Base-by-base conservation (phyloP, 2,113 vertebrate species). In the Sebastes schlegelii region DNA sequence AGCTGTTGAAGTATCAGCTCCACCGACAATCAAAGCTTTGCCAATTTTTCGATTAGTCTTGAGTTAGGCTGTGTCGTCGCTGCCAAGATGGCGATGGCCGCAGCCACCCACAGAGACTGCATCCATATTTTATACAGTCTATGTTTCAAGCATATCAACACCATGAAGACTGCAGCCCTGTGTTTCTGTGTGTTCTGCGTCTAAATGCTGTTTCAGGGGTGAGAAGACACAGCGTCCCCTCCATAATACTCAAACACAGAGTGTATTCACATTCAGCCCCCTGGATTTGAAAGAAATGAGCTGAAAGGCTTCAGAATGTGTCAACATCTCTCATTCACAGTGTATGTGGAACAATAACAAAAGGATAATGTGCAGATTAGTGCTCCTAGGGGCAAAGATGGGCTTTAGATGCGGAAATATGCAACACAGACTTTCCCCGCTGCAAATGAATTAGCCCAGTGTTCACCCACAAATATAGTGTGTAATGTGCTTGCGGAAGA, bases 361-460 rank as follows among this genome's bases (percentile, higher is more conserved):
- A 78, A 71, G 95, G 91, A 93, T 95, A 94, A 95, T 23, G 71
- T 8, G 71, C 75, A 88, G 94, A 94, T 95, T 95, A 94, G 77
- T 69, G 73, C 67, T 88, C 85, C 85, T 82, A 49, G 80, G 74
- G 78, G 81, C 72, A 94, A 92, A 93, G 91, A 92, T 88, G 82
- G 84, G 92, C 83, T 92, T 94, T 92, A 91, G 74, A 94, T 87
- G 84, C 65, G 46, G 86, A 94, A 95, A 94, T 93, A 93, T 91
- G 88, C 91, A 89, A 79, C 77, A 84, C 70, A 93, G 88, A 76
- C 69, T 84, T 91, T 93, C 64, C 84, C 62, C 80, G 83, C 66
- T 82, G 79, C 74, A 88, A 92, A 91, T 94, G 88, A 95, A 95
- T 95, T 92, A 93, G 76, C 72, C 88, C 65, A 90, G 82, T 94